phyloP scores from a whole-genome alignment of 2,113 vertebrate species.

The Tretioscincus oriximinensis region DNA sequence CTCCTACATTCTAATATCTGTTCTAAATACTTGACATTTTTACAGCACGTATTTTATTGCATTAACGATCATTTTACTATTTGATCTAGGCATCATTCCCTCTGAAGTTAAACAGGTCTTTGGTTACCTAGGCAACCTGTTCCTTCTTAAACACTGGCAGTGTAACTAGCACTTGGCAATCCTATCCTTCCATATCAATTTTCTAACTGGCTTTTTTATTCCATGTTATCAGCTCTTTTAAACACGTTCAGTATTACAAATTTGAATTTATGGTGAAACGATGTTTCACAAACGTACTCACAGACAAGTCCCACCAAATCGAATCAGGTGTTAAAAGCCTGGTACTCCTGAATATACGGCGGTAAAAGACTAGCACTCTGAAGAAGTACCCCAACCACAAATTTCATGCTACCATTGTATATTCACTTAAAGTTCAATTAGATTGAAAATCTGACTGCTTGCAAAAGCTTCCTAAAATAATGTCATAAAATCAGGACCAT shows the following conservation, averaged over 20 bases:
- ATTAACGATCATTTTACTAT: not conserved
- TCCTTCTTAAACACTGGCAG: not conserved
- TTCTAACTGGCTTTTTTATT: not conserved
- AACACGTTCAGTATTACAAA: not conserved
- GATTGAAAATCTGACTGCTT: not conserved
- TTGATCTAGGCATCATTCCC: not conserved
- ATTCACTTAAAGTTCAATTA: not conserved
- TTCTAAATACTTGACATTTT: not conserved
- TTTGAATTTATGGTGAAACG: not conserved
- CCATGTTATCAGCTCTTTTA: not conserved
- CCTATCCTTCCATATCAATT: not conserved
- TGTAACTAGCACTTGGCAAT: not conserved
- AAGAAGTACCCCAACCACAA: no score
- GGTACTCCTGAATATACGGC: no score
- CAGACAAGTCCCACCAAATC: not conserved
- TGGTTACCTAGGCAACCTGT: slow-evolving; percentile 13
- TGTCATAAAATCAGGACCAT: no score
- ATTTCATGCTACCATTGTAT: not conserved
- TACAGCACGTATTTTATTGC: not conserved
- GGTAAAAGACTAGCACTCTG: not conserved
- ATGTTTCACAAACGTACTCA: not conserved
- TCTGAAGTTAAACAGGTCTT: slow-evolving; percentile 12
- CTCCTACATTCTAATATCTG: not conserved
- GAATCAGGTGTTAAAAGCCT: not conserved
- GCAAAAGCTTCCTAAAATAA: not conserved